Percentiles rank a stretch among this genome's conserved stretches.
Conservation (phyloP, 2,888 invertebrate genomes). For the Aphodius granarius region DNA sequence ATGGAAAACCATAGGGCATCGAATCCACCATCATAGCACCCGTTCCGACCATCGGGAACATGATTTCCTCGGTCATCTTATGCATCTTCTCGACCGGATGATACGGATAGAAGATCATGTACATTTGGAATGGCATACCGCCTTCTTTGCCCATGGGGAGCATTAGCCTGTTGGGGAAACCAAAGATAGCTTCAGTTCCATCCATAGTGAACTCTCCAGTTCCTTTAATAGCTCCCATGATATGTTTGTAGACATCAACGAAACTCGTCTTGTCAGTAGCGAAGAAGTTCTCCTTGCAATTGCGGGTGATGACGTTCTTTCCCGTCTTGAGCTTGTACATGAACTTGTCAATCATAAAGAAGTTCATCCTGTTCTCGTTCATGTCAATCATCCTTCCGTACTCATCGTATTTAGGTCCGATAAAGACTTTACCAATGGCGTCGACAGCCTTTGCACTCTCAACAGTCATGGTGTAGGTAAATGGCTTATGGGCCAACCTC, state of each 20-base stretch:
- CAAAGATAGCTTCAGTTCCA: conserved; percentile 62
- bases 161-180: conserved; percentile 68
- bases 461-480: conserved; percentile 60
- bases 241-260: conserved; percentile 63
- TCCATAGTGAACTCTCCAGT: conserved; percentile 58
- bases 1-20: conserved; percentile 71
- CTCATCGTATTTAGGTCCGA: conserved; percentile 70
- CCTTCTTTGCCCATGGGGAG: conserved; percentile 69
- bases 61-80: neutral
- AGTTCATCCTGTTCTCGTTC: conserved; percentile 62
- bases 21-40: conserved; percentile 53
- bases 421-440: conserved; percentile 67
- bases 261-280: conserved; percentile 66
- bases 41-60: conserved; percentile 29
- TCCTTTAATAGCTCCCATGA: conserved; percentile 60
- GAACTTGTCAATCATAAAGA: conserved; percentile 67
- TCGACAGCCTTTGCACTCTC: conserved; percentile 60
- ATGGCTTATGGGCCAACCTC: conserved; percentile 67
- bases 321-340: conserved; percentile 61
- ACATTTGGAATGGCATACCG: conserved; percentile 62
- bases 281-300: conserved; percentile 55
- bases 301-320: conserved; percentile 64
- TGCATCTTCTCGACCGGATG: neutral
- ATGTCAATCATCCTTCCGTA: conserved; percentile 60
- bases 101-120: conserved; percentile 47